These are phyloP conservation scores for Alsophila aescularia DNA, from an alignment of 2,888 invertebrate species.

Conservation along the genomic window DNA sequence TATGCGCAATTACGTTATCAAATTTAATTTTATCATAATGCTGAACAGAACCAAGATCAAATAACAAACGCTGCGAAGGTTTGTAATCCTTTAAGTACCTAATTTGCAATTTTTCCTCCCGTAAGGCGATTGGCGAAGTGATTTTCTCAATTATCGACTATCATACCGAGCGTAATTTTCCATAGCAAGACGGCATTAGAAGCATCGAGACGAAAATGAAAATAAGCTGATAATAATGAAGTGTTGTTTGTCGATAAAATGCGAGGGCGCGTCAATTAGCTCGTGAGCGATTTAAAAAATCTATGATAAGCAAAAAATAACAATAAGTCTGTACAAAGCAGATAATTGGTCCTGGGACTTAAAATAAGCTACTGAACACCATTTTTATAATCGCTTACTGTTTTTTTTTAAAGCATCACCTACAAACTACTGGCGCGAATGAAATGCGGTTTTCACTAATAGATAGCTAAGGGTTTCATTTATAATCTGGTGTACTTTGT, in stretches of 20 bases:
- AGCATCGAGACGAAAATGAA: slow-evolving; percentile 61
- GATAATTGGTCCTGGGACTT: too few species aligned
- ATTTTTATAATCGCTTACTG: too few species aligned
- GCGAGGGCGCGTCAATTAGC: not conserved
- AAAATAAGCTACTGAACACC: too few species aligned
- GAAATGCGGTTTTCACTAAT: too few species aligned
- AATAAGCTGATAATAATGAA: slow-evolving; percentile 74
- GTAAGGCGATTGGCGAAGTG: slow-evolving; percentile 71
- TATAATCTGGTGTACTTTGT: too few species aligned
- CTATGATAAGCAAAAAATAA: too few species aligned
- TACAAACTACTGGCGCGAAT: too few species aligned
- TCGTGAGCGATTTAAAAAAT: not conserved
- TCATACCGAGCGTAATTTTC: slow-evolving; percentile 70
- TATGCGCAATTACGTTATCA: too few species aligned
- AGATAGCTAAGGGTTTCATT: too few species aligned
- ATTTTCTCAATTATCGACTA: slow-evolving; percentile 75
- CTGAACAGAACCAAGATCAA: slow-evolving; percentile 1
- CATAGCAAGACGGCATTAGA: slow-evolving; percentile 58
- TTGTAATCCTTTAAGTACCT: slow-evolving; percentile 70
- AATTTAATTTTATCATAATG: not conserved
- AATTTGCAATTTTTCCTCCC: slow-evolving; percentile 68
- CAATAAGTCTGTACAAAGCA: too few species aligned
- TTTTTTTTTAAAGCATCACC: too few species aligned
- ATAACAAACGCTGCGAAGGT: slow-evolving; percentile 38
- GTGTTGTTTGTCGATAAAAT: slow-evolving; percentile 63